phyloP scores from a whole-genome alignment of 2,888 invertebrate genomes.

The Mycalesis mineus region DNA sequence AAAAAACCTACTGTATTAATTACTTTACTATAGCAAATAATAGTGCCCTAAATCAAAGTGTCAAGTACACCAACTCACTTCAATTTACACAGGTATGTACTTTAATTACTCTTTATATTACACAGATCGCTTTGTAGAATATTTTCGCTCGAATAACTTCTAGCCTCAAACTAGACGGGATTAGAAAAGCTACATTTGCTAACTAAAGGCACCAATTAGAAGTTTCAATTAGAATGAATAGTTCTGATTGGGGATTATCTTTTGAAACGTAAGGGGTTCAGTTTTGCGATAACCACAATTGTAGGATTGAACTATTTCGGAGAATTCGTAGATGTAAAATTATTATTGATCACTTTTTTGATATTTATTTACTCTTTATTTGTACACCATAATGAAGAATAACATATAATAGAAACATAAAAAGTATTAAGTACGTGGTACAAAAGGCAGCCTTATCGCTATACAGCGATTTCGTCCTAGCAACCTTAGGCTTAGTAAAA shows the following conservation, averaged over 20 bases:
- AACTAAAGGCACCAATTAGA: slow-evolving; percentile 11
- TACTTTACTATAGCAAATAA: too few species aligned
- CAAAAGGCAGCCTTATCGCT: too few species aligned
- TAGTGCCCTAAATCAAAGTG: too few species aligned
- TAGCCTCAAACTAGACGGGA: background rate
- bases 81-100: background rate
- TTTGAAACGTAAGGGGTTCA: background rate
- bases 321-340: background rate
- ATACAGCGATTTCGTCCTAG: too few species aligned
- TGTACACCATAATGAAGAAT: too few species aligned
- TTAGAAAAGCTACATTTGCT: slow-evolving; percentile 2
- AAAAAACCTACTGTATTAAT: too few species aligned
- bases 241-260: background rate
- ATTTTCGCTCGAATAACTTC: slow-evolving; percentile 1
- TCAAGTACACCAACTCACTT: background rate
- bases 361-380: too few species aligned
- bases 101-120: background rate
- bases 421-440: too few species aligned
- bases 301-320: background rate
- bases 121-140: background rate
- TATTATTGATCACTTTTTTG: too few species aligned
- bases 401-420: too few species aligned
- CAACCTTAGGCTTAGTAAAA: too few species aligned
- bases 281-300: background rate
- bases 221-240: slow-evolving; percentile 9